These are phyloP conservation scores for Erpetoichthys calabaricus DNA, from an alignment of 2,797 vertebrate genomes.

Conservation along the genomic window DNA sequence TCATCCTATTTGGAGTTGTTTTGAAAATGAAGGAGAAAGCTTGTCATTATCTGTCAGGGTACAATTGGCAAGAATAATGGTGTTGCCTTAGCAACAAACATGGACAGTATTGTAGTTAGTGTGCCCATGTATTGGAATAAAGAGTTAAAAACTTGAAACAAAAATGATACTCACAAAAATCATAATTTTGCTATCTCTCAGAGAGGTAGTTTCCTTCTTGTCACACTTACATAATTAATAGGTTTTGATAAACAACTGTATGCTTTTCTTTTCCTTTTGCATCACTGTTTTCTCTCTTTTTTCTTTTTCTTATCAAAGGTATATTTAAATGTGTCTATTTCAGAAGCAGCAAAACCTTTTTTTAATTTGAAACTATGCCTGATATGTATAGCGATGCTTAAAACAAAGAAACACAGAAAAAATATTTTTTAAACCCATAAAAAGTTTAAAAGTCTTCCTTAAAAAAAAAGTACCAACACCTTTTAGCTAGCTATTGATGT, in stretches of 20 bases:
- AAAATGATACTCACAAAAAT: neutral
- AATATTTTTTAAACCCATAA: no score
- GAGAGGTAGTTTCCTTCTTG: constrained; percentile 1
- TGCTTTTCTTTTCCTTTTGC: neutral
- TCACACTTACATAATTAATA: constrained; percentile 7
- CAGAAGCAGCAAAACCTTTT: no score
- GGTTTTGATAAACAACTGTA: constrained; percentile 1
- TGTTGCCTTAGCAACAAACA: constrained; percentile 12
- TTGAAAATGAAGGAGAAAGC: neutral
- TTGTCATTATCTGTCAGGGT: constrained; percentile 1
- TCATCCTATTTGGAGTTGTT: neutral
- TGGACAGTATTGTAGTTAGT: constrained; percentile 3
- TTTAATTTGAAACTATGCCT: no score
- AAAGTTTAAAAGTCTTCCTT: no score
- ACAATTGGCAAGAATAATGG: neutral
- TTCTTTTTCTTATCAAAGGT: neutral
- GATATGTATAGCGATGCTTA: no score
- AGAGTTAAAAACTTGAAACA: constrained; percentile 1
- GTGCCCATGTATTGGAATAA: constrained; percentile 7
- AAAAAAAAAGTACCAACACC: no score
- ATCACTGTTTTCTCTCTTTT: neutral
- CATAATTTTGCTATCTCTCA: constrained; percentile 3
- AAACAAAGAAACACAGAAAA: no score
- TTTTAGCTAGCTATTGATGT: no score
- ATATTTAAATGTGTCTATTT: no score